These are phyloP conservation scores for Dreissena rostriformis DNA, from an alignment of 1,140 invertebrate genomes.

Conservation along the genomic window DNA sequence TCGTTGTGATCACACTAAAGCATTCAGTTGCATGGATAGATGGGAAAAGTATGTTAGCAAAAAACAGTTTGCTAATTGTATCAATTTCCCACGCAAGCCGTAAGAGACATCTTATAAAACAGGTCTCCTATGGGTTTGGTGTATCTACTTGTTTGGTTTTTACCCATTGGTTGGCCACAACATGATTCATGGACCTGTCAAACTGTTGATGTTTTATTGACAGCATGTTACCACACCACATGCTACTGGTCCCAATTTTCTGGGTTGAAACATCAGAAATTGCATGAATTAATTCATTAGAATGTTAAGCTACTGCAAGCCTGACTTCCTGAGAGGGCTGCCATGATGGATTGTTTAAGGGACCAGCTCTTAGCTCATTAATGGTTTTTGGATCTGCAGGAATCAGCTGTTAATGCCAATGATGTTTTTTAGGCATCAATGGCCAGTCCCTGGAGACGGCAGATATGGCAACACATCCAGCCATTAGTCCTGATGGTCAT, in stretches of 20 bases:
- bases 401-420: slow-evolving; percentile 42
- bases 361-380: slow-evolving; percentile 35
- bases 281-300: slow-evolving; percentile 46
- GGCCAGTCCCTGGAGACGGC: slow-evolving; percentile 14
- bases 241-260: too few species aligned
- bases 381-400: slow-evolving; percentile 45
- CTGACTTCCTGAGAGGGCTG: slow-evolving; percentile 13
- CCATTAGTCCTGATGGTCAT: slow-evolving; percentile 23
- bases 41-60: too few species aligned
- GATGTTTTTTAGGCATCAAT: slow-evolving; percentile 42
- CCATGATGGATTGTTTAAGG: slow-evolving; percentile 35
- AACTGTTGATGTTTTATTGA: slow-evolving; percentile 1
- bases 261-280: neutral
- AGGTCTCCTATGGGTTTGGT: too few species aligned
- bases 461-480: neutral
- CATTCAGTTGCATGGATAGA: too few species aligned
- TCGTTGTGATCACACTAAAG: too few species aligned
- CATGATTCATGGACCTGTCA: neutral
- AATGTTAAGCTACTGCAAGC: neutral
- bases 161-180: too few species aligned
- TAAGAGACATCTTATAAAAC: too few species aligned
- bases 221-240: neutral
- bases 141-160: too few species aligned
- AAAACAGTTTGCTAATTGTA: too few species aligned
- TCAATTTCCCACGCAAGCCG: too few species aligned